phyloP scores from a whole-genome alignment of 2,797 vertebrate genomes.

The Melanotaenia nigrans region DNA sequence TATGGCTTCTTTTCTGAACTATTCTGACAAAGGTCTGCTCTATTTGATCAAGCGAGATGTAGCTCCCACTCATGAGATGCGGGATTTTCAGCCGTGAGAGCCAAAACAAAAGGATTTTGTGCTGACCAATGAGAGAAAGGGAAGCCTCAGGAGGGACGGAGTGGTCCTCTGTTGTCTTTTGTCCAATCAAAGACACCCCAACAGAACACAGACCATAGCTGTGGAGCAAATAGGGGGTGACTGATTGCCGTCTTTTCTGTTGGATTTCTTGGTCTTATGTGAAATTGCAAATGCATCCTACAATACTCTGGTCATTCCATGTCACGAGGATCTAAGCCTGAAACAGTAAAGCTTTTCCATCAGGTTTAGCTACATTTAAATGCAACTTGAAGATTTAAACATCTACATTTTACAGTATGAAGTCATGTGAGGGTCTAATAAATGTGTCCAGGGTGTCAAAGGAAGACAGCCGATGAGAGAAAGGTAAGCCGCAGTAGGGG shows the following conservation, averaged over 20 bases:
- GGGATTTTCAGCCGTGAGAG: constrained; percentile 43
- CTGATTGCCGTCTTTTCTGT: not conserved
- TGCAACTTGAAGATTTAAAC: no score
- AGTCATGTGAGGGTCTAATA: constrained; percentile 27
- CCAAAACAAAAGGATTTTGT: constrained; percentile 67
- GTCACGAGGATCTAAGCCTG: not conserved
- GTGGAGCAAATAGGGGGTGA: not conserved
- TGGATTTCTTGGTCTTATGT: not conserved
- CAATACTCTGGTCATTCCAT: not conserved
- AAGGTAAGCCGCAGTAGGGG: constrained; percentile 36
- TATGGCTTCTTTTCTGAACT: not conserved
- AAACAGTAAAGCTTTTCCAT: not conserved
- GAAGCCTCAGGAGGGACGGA: constrained; percentile 44
- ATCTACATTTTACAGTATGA: not conserved
- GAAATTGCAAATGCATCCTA: not conserved
- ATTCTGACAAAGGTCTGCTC: not conserved
- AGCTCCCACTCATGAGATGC: constrained; percentile 43
- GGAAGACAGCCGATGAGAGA: constrained; percentile 29
- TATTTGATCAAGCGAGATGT: not conserved
- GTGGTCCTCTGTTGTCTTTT: constrained; percentile 65
- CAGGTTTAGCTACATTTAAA: no score
- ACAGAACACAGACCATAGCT: constrained; percentile 18
- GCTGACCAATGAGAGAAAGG: constrained; percentile 64
- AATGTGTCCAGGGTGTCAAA: not conserved
- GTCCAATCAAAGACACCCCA: constrained; percentile 63